Evolutionary conservation across 1,140 invertebrate species (phyloP), one percentile per base, ranked within the genome.

Genomic region (Oppia nitens): DNA sequence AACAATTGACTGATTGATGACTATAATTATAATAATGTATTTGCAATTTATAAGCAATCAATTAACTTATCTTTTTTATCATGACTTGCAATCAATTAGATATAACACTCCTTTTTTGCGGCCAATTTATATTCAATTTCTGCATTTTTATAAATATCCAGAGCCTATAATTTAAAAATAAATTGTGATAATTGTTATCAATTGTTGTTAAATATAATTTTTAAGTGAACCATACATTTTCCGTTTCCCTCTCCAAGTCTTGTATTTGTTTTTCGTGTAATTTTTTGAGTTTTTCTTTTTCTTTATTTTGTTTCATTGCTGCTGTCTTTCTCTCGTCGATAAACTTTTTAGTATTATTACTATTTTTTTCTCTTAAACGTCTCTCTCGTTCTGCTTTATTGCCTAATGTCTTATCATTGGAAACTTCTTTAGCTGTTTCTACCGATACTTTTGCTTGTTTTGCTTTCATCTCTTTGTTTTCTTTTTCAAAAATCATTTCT

Each of bases 291-390:
- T 90, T 89, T 65, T 98, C 92, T 68, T 87, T 88, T 70, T 98
- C 92, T 63, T 90, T 83, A 57, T 80, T 82, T 68, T 97, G 93
- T 67, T 93, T 87, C 64, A 91, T 85, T 55, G 85, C 83, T n/a
- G 77, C 73, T 29, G 77, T 72, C 68, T 88, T 96, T 53, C 91
- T 78, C 72, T 99, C 94, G 66, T 99, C 95, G 76, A 98, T 85
- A 68, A 99, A 99, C 67, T 93, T 90, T 72, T 98, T 98, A 20
- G 92, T 94, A 70, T 98, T 98, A 69, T 97, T 98, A 67, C 97
- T 91, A 68, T 97, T 95, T 66, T 98, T 89, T 72, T 99, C 95
- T 60, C 91, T 78, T 45, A 80, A 70, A 45, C 79, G 68, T 65
- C 93, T 78, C 67, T 99, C 96, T 67, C 93, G 88, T 68, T 98